Base-by-base conservation (phyloP, 2,113 vertebrate species). In the Passer domesticus region DNA sequence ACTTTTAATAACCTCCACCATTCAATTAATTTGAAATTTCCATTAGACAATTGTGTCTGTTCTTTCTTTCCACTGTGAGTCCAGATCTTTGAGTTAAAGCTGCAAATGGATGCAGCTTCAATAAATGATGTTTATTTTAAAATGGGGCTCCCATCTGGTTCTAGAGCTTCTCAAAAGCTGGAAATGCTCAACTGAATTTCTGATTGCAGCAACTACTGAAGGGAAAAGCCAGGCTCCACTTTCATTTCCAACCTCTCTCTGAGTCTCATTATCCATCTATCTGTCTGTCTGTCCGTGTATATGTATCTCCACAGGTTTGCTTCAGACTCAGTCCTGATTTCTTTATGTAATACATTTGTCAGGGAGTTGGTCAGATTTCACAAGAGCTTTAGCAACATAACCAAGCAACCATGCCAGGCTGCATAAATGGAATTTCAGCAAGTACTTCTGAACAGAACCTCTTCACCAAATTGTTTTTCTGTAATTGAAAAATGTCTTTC, bases 401-500 rank as follows among this genome's bases (percentile, higher is more conserved):
- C 86, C 75, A 72, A 97, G 69, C 80, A 95, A 79, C 92, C 88
- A 93, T 44, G 93, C 31, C 95, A 95, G 87, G 70, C 83, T 69
- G 83, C 79, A 87, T 78, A 97, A 96, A 97, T 56, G 88, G 69
- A 96, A 97, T 97, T 97, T 96, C 89, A 95, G 75, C 90, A 86
- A 92, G 95, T 70, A 76, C 69, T 85, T 94, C 84, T 97, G 85
- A 96, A 96, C 55, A 90, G 60, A 96, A 95, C 19, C 68, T 49
- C 88, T 96, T 97, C 94, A 88, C 80, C 93, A 97, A 97, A 97
- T 96, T 91, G 87, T 98, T 96, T 94, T 93, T 86, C 44, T 95
- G 95, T 76, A 94, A 97, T 94, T 97, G 89, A 94, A 97, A 97
- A 97, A 95, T 92, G 84, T 67, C 96, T 97, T 97, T 97, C 85